Conservation (phyloP, 1,140 invertebrate genomes). For the Thaumatotibia leucotreta region DNA sequence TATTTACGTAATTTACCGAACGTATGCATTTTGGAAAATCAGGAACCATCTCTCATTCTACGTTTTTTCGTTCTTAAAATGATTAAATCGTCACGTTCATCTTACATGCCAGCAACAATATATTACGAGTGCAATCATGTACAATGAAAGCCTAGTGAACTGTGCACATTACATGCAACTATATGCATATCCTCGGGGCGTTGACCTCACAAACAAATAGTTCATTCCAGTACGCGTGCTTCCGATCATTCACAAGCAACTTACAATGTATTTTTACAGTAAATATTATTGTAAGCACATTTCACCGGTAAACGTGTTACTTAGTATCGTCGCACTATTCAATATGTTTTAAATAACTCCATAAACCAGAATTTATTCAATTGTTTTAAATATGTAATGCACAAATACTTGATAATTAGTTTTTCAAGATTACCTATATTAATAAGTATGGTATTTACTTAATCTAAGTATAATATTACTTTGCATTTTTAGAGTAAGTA, state of each 20-base stretch:
- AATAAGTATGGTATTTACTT: too few relatives aligned
- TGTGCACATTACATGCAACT: slow-evolving; percentile 28
- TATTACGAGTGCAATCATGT: neutral
- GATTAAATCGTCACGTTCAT: too few relatives aligned
- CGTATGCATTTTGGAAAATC: too few relatives aligned
- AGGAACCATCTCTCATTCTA: too few relatives aligned
- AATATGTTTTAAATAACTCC: neutral
- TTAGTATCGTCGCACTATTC: neutral
- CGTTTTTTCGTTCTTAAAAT: too few relatives aligned
- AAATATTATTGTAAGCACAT: slow-evolving; percentile 18
- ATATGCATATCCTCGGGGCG: slow-evolving; percentile 44
- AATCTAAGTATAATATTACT: too few relatives aligned
- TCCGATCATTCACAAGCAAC: slow-evolving; percentile 42
- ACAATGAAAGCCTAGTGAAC: slow-evolving; percentile 1
- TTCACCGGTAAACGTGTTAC: neutral
- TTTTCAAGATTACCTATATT: too few relatives aligned
- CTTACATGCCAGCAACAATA: neutral
- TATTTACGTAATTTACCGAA: too few relatives aligned
- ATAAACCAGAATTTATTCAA: too few relatives aligned
- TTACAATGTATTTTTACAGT: slow-evolving; percentile 35
- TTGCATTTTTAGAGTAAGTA: too few relatives aligned
- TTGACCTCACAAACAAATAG: slow-evolving; percentile 55
- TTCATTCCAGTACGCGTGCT: slow-evolving; percentile 29
- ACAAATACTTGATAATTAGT: too few relatives aligned
- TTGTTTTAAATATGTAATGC: too few relatives aligned